Evolutionary conservation across 2,888 invertebrate genomes (phyloP).

Genomic region (Dugesia japonica): DNA sequence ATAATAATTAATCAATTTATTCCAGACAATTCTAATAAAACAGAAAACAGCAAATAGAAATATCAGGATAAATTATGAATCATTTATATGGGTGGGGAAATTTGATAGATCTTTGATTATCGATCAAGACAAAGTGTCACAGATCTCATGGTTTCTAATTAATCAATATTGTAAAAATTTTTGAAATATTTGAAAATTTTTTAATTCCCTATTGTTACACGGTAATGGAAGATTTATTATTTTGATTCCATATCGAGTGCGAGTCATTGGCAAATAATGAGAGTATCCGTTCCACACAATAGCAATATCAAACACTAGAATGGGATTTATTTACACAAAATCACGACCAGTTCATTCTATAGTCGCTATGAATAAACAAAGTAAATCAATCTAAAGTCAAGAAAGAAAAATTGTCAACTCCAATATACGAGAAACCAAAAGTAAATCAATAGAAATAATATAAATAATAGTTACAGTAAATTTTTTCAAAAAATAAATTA

Average conservation of each 20-base stretch:
- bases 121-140: no score
- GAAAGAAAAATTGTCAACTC: conserved; percentile 17
- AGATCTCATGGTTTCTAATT: no score
- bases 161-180: no score
- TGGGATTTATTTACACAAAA: neutral
- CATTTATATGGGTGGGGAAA: no score
- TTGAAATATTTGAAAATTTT: neutral
- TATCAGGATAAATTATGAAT: no score
- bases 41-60: no score
- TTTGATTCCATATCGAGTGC: conserved; percentile 20
- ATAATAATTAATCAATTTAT: no score
- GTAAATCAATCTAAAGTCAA: conserved; percentile 13
- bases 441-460: conserved; percentile 12
- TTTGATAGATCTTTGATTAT: no score
- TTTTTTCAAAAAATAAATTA: neutral
- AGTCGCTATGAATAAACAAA: conserved; percentile 16
- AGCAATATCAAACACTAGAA: conserved; percentile 20
- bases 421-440: conserved; percentile 1
- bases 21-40: no score
- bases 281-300: conserved; percentile 20
- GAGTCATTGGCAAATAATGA: conserved; percentile 11
- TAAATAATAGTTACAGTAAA: neutral
- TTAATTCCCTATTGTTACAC: conserved; percentile 10
- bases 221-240: conserved; percentile 13
- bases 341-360: conserved; percentile 20